These are phyloP conservation scores for Tragopan temminckii DNA, from an alignment of 2,797 vertebrate species.

Conservation along the genomic window DNA sequence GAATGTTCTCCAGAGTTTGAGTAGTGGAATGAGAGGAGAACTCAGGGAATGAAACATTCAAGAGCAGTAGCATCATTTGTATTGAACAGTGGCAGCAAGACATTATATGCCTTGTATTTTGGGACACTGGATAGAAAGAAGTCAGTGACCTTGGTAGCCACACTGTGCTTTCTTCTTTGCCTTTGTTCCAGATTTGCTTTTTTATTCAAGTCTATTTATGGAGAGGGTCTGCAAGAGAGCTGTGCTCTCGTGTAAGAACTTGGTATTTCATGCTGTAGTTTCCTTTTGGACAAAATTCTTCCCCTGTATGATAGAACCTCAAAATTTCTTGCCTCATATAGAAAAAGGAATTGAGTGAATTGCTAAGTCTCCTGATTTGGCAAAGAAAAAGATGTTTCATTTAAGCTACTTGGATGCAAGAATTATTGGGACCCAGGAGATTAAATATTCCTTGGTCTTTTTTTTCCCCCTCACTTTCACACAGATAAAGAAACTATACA, in stretches of 20 bases:
- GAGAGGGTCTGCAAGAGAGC: background rate
- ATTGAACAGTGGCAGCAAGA: background rate
- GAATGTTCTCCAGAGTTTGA: background rate
- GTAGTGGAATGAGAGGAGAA: background rate
- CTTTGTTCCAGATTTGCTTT: background rate
- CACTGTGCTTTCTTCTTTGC: background rate
- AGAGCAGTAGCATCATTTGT: background rate
- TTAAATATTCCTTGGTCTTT: background rate
- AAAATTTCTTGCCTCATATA: background rate
- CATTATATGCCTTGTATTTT: background rate
- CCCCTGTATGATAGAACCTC: background rate
- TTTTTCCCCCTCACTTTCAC: background rate
- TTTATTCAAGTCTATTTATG: slow-evolving; percentile 2
- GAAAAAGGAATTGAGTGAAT: background rate
- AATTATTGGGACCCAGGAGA: background rate
- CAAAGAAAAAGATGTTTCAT: background rate
- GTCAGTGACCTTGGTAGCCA: background rate
- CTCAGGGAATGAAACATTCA: background rate
- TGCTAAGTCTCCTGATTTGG: background rate
- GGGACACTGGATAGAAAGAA: background rate
- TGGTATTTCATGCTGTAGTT: background rate
- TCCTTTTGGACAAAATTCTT: background rate
- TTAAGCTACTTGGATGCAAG: background rate
- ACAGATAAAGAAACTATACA: background rate
- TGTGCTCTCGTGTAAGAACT: background rate